Evolutionary conservation across 2,888 invertebrate genomes (phyloP), one percentile per base, ranked within the genome.

Genomic region (Poecilobothrus nobilitatus): DNA sequence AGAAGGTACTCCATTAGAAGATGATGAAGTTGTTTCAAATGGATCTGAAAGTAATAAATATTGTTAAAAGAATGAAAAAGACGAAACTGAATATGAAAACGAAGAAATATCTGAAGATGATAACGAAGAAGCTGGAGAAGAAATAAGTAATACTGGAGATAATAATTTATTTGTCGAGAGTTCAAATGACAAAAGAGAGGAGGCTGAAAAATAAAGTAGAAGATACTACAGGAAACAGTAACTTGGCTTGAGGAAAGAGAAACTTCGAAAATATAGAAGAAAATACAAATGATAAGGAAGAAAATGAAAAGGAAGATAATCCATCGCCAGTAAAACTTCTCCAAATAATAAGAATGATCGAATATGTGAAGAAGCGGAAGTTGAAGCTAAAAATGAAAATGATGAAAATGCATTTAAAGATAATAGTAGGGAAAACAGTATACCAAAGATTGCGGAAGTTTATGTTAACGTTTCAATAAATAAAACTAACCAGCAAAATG

Each of bases 251-350:
- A 79, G 65, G 78, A 79, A 74, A 76, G 78, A 20, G 78, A 79
- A 2, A 78, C 78, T 68, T 77, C 77, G 0, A 78, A 6, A 73
- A 78, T 65, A 79, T 78, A 44, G 74, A 75, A 66, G 78, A 78
- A 41, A 78, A 79, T 68, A 64, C 66, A 71, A 22, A 21, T 41
- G 33, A 62, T 41, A 18, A 69, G 66, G 63, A 53, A 44, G 67
- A 64, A 65, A 53, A 71, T 67, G 65, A 68, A 67, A 68, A 64
- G 5, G 53, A 53, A 15, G 68, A 70, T 64, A 68, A 67, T 64
- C 61, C 68, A 4, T 68, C 41, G 10, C 66, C 37, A 27, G 67
- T 67, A 44, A 41, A 65, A 70, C 44, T 63, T 12, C 37, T 10
- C 12, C 69, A 69, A 61, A 65, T 68, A 65, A 66, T 69, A 34